Base-by-base conservation (phyloP, 2,888 invertebrate genomes). In the Ichneumoninae sp. region DNA sequence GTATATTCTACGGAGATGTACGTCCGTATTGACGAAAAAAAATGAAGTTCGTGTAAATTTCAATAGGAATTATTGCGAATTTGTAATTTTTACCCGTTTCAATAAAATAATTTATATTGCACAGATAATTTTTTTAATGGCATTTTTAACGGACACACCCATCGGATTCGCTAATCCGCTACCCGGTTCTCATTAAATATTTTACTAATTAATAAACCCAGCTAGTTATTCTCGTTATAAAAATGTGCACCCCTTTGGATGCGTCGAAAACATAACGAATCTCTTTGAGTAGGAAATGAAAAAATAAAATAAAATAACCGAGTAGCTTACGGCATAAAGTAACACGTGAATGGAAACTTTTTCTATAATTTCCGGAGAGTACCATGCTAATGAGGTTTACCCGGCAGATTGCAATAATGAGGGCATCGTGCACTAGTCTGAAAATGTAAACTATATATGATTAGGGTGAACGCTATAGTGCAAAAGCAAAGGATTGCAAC, bases 321-420 rank as follows among this genome's bases (percentile, higher is more conserved):
- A 54, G 19, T 22, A 19, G 54, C 22, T 54, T 54, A 54, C 22
- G 22, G 10, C 3, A 8, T 10, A 54, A 54, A 54, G 54, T 54
- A 54, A 19, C 33, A 70, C 8, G 7, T 33, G 52, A 16, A 44
- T 50, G 8, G n/a, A 50, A n/a, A 3, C 16, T 8, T 52, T 52
- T 70, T 36, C 19, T 47, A 36, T 70, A 54, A 54, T 54, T 19
- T 26, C 13, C 22, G 22, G 54, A 54, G 5, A 54, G 36, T 13
- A 10, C 36, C 4, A 22, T n/a, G 36, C 19, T 70, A 54, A 54
- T 19, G 54, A 70, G 70, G 22, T 70, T 36, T 16, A 13, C 6
- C 22, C 10, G 36, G 52, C 30, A 19, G 19, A 22, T 54, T 70
- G 70, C 36, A 22, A 70, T 70, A 36, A 70, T 54, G 52, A 70